Conservation (phyloP, 2,797 vertebrate genomes). For the Eulemur rubriventer region DNA sequence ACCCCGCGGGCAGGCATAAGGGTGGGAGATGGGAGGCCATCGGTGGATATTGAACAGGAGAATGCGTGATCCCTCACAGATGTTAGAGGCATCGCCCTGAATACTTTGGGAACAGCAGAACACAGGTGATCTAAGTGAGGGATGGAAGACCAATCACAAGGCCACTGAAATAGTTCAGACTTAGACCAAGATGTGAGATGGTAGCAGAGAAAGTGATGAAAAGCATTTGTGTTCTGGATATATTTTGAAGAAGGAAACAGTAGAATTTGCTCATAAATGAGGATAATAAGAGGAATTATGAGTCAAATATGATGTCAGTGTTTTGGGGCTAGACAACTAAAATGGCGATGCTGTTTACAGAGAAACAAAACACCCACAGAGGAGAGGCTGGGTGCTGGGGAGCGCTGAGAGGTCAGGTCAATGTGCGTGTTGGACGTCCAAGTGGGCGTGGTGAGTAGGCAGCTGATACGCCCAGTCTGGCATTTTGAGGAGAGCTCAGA, state of each 20-base stretch:
- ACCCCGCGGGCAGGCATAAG: accelerated
- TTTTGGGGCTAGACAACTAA: background rate
- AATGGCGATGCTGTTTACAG: background rate
- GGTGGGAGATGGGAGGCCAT: background rate
- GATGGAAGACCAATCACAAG: background rate
- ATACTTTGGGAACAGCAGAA: background rate
- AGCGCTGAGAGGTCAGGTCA: background rate
- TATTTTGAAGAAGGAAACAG: background rate
- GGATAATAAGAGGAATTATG: background rate
- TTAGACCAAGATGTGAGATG: background rate
- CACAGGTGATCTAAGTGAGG: background rate
- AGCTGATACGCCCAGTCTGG: background rate
- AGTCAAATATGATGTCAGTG: background rate
- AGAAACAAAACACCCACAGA: background rate
- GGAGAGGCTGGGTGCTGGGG: background rate
- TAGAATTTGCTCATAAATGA: background rate
- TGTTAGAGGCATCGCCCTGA: background rate
- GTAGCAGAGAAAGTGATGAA: background rate
- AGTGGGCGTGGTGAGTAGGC: background rate
- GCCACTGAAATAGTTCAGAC: background rate
- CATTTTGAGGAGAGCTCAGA: background rate
- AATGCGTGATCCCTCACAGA: background rate
- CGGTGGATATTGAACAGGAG: background rate
- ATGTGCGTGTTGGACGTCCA: background rate
- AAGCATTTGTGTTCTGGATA: background rate